A percentile compares a stretch with the other conserved stretches of the same genome.
phyloP scores from a whole-genome alignment of 2,797 vertebrate genomes.

The Sebastes hubbsi region DNA sequence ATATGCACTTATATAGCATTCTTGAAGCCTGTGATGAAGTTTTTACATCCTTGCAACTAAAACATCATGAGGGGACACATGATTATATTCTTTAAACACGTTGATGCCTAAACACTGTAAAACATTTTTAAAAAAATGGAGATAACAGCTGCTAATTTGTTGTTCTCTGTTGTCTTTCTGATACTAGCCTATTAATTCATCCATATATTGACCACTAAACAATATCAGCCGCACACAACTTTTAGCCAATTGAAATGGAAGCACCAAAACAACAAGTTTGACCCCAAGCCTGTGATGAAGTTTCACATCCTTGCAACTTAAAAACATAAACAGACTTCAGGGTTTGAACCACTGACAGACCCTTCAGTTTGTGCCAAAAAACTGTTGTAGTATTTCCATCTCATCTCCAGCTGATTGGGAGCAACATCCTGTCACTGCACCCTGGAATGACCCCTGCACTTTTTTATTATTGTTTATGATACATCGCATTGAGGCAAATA shows the following conservation, averaged over 20 bases:
- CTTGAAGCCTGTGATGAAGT: neutral
- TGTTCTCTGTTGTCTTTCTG: too few relatives aligned
- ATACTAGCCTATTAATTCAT: too few relatives aligned
- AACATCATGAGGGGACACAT: too few relatives aligned
- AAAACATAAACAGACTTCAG: constrained; percentile 24
- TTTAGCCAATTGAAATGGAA: too few relatives aligned
- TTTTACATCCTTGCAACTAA: neutral
- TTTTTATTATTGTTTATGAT: neutral
- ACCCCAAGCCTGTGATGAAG: too few relatives aligned
- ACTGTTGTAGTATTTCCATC: constrained; percentile 19
- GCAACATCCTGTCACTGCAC: constrained; percentile 28
- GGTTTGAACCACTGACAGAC: constrained; percentile 11
- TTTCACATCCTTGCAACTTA: too few relatives aligned
- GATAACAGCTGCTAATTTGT: too few relatives aligned
- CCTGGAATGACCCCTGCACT: neutral
- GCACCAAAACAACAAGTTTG: too few relatives aligned
- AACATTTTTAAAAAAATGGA: accelerated
- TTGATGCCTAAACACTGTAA: too few relatives aligned
- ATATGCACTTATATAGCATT: neutral
- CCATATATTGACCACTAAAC: too few relatives aligned
- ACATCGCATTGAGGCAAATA: neutral
- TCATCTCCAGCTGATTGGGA: constrained; percentile 37
- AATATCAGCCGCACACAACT: too few relatives aligned
- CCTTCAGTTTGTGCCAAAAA: constrained; percentile 26
- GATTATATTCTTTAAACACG: too few relatives aligned